Percentiles rank a stretch among this genome's conserved stretches.
phyloP scores from a whole-genome alignment of 2,797 vertebrate genomes.

The Typhlichthys subterraneus region DNA sequence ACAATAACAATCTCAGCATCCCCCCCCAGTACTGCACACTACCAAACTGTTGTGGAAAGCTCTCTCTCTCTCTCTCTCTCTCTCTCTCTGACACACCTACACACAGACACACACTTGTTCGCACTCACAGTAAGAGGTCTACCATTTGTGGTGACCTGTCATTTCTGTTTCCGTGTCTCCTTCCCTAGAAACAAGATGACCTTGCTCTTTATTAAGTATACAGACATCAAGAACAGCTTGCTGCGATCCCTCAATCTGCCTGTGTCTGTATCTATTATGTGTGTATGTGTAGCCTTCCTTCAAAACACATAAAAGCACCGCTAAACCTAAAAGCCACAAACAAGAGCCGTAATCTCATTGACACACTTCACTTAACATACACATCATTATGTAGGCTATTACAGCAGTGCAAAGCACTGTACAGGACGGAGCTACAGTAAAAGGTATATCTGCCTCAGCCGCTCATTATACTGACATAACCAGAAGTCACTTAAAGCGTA shows the following conservation, averaged over 20 bases:
- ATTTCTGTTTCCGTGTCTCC: not conserved
- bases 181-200: not conserved
- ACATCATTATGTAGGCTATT: conserved; percentile 60
- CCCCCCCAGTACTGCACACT: conserved; percentile 40
- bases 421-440: conserved; percentile 37
- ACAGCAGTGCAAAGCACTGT: conserved; percentile 41
- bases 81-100: not conserved
- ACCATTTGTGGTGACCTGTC: not conserved
- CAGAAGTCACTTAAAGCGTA: conserved; percentile 35
- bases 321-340: conserved; percentile 75
- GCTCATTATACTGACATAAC: conserved; percentile 45
- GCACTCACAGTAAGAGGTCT: not conserved
- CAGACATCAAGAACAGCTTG: not conserved
- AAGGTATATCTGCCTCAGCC: conserved; percentile 47
- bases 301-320: conserved; percentile 58
- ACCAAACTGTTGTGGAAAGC: conserved; percentile 45
- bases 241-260: conserved; percentile 1
- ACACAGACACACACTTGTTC: not conserved
- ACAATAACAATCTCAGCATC: conserved; percentile 48
- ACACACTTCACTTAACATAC: conserved; percentile 62
- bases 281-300: conserved; percentile 39
- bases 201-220: conserved; percentile 2
- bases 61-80: not conserved
- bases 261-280: conserved; percentile 8
- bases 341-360: conserved; percentile 76